Evolutionary conservation across 2,113 vertebrate genomes (phyloP).

Genomic region (Sialia sialis): DNA sequence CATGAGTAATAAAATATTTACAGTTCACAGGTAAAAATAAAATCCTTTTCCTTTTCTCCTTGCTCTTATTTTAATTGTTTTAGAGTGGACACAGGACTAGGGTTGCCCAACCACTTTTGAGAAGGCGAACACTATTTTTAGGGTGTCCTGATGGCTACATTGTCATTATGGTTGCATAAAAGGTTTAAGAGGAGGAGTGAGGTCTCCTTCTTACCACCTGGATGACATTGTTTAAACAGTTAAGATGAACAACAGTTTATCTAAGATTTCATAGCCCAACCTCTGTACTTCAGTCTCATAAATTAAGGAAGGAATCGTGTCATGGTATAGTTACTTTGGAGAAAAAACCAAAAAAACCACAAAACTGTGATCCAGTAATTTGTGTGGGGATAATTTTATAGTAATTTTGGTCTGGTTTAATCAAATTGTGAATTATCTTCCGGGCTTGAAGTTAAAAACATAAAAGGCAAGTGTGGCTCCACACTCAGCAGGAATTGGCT

Average conservation of each 20-base stretch:
- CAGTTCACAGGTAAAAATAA: not conserved
- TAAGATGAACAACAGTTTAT: not conserved
- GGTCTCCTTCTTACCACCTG: not conserved
- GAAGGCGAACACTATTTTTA: not conserved
- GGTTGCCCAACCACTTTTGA: not conserved
- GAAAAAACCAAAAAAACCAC: not conserved
- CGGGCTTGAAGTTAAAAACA: not conserved
- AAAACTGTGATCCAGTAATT: not conserved
- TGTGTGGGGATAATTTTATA: not conserved
- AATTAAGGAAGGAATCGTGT: not conserved
- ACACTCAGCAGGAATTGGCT: not conserved
- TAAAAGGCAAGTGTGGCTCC: not conserved
- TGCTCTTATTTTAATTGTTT: not conserved
- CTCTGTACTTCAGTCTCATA: not conserved
- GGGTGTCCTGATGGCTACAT: not conserved
- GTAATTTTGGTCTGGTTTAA: not conserved
- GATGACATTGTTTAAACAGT: not conserved
- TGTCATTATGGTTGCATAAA: not conserved
- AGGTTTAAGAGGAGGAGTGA: not conserved
- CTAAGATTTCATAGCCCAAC: not conserved
- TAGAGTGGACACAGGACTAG: not conserved
- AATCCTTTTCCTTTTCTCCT: not conserved
- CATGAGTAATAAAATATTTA: not conserved
- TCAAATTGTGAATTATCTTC: not conserved
- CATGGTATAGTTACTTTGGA: not conserved